A percentile compares a stretch with the other conserved stretches of the same genome.
phyloP scores from a whole-genome alignment of 1,140 invertebrate genomes.

The Bombus pyrosoma region DNA sequence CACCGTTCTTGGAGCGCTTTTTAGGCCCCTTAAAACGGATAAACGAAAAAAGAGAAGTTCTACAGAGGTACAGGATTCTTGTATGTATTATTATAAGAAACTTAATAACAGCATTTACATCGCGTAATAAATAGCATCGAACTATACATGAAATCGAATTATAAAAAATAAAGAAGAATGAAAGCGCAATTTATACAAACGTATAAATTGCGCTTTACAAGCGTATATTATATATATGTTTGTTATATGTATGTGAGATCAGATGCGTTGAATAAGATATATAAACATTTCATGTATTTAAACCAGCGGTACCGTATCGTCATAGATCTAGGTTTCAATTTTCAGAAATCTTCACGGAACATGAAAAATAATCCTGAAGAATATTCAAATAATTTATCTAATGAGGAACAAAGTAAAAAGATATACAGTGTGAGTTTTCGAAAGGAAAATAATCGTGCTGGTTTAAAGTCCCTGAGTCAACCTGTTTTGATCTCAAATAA shows the following conservation, averaged over 20 bases:
- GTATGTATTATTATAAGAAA: slow-evolving; percentile 30
- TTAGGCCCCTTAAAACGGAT: slow-evolving; percentile 86
- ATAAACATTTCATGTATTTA: neutral
- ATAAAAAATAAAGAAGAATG: neutral
- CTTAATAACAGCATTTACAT: neutral
- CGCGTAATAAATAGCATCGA: neutral
- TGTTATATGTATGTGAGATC: neutral
- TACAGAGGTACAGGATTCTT: slow-evolving; percentile 46
- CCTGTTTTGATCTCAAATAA: slow-evolving; percentile 86
- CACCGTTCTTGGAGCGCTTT: slow-evolving; percentile 92
- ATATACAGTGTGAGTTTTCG: neutral
- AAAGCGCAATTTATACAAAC: neutral
- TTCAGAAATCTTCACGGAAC: neutral
- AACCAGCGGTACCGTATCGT: neutral
- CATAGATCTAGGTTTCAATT: neutral
- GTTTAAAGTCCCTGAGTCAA: slow-evolving; percentile 85
- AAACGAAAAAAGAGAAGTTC: slow-evolving; percentile 35
- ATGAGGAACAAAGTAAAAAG: neutral
- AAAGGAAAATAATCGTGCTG: slow-evolving; percentile 25
- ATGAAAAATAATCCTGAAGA: neutral
- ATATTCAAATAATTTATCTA: neutral
- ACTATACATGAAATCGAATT: neutral
- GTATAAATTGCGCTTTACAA: too few relatives aligned
- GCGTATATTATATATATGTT: neutral
- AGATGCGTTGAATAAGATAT: neutral